phyloP scores from a whole-genome alignment of 2,113 vertebrate genomes.

The Microcebus tavaratra region DNA sequence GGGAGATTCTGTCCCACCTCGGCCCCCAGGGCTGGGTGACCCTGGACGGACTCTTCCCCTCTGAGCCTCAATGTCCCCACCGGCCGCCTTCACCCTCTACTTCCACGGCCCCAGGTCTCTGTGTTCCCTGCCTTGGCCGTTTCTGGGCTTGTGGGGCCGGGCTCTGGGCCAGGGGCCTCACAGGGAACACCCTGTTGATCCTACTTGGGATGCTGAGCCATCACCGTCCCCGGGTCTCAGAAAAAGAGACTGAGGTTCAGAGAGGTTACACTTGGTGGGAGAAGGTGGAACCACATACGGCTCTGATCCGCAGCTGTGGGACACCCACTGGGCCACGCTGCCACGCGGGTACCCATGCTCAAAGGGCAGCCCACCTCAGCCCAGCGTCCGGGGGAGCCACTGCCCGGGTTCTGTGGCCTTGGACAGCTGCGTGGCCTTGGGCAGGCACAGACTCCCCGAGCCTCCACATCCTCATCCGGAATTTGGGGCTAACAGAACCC shows the following conservation, averaged over 20 bases:
- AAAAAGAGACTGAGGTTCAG: neutral
- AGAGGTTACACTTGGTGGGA: neutral
- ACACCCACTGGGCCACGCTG: neutral
- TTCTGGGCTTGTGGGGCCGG: accelerated
- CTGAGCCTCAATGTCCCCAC: accelerated
- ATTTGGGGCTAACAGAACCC: neutral
- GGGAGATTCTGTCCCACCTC: accelerated
- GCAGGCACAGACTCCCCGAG: neutral
- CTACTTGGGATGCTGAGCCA: accelerated
- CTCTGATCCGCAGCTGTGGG: accelerated
- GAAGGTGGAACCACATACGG: neutral
- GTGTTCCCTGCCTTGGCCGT: neutral
- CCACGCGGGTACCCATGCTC: accelerated
- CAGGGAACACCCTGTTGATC: accelerated
- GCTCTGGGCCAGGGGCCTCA: neutral
- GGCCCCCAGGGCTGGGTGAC: neutral
- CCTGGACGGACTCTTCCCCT: neutral
- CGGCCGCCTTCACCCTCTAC: accelerated
- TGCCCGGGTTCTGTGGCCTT: neutral
- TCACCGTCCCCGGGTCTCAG: neutral
- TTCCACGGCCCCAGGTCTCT: accelerated
- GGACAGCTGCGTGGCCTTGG: neutral
- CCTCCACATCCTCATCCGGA: neutral
- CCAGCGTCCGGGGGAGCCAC: neutral
- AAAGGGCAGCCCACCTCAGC: neutral